phyloP scores from a whole-genome alignment of 1,140 invertebrate genomes.

The Eueides isabella region DNA sequence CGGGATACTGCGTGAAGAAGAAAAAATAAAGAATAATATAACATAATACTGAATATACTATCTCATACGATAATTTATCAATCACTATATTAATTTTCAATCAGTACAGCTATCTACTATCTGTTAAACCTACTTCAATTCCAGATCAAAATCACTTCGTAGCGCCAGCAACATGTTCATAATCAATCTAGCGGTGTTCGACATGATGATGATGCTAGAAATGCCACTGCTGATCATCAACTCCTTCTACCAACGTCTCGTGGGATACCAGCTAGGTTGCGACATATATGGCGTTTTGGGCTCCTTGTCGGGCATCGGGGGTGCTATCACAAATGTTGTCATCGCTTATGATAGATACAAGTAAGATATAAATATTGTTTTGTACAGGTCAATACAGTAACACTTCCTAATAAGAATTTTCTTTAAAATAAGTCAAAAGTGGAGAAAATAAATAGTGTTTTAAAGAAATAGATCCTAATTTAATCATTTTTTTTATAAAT shows the following conservation, averaged over 20 bases:
- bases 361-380: conserved; percentile 60
- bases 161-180: conserved; percentile 92
- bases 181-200: conserved; percentile 89
- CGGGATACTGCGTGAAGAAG: too few species aligned
- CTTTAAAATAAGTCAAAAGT: not conserved
- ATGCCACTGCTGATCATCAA: conserved; percentile 88
- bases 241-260: conserved; percentile 85
- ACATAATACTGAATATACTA: too few species aligned
- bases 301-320: conserved; percentile 87
- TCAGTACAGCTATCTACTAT: too few species aligned
- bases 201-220: conserved; percentile 89
- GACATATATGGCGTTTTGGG: conserved; percentile 87
- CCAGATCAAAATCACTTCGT: conserved; percentile 87
- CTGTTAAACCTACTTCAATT: conserved; percentile 42
- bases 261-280: conserved; percentile 87
- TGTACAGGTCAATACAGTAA: not conserved
- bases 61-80: too few species aligned
- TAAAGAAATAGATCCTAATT: too few species aligned
- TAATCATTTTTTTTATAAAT: too few species aligned
- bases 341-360: conserved; percentile 90
- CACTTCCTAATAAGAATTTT: not conserved
- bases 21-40: too few species aligned
- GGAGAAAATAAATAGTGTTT: too few species aligned
- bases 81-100: too few species aligned
- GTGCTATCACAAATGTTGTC: conserved; percentile 88